Conservation (phyloP, 2,888 invertebrate genomes). For the Creontiades dilutus region DNA sequence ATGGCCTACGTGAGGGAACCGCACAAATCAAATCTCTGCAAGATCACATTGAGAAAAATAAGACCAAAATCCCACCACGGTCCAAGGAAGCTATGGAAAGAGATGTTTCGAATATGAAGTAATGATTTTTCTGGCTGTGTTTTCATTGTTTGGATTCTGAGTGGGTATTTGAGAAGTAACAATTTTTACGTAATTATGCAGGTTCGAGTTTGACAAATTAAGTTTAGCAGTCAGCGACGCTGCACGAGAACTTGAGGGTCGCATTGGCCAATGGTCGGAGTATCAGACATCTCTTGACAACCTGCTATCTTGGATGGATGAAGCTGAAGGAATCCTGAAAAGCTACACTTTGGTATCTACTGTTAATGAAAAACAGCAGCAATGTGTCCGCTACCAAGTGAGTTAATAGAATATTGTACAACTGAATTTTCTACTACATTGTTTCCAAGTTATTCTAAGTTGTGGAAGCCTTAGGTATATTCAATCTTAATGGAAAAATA, state of each 20-base stretch:
- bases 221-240: constrained; percentile 87
- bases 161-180: neutral
- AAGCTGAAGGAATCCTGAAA: constrained; percentile 91
- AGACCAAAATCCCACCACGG: constrained; percentile 86
- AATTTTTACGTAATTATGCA: constrained; percentile 75
- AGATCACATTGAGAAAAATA: constrained; percentile 86
- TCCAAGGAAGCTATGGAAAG: constrained; percentile 92
- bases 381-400: constrained; percentile 94
- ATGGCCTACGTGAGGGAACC: constrained; percentile 87
- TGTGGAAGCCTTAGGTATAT: too few relatives aligned
- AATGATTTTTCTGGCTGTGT: constrained; percentile 72
- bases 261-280: constrained; percentile 88
- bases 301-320: constrained; percentile 89
- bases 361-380: constrained; percentile 93
- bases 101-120: constrained; percentile 87
- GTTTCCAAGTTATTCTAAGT: too few relatives aligned
- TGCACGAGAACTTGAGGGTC: constrained; percentile 88
- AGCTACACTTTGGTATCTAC: constrained; percentile 91
- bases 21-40: constrained; percentile 87
- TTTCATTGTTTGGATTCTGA: neutral
- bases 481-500: too few relatives aligned
- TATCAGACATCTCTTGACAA: constrained; percentile 92
- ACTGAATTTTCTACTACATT: too few relatives aligned
- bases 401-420: constrained; percentile 67
- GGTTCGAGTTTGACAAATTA: constrained; percentile 92